A percentile compares a stretch with the other conserved stretches of the same genome.
These are phyloP conservation scores for Drosophila meridionalis DNA, from an alignment of 2,888 invertebrate genomes.

Conservation along the genomic window DNA sequence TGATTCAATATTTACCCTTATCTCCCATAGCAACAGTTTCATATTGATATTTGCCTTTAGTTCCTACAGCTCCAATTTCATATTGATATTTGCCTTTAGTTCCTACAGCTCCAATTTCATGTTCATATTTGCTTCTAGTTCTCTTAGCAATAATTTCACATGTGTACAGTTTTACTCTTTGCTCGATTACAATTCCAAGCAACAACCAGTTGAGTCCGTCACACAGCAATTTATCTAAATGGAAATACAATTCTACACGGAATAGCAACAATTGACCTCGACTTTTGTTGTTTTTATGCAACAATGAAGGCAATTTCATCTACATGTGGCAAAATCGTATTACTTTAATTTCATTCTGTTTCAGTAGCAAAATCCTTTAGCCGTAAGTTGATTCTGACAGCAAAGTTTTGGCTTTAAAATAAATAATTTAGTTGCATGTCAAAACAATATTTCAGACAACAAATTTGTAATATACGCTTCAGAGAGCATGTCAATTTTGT, in stretches of 20 bases:
- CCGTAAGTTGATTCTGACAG: constrained; percentile 1
- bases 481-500: too few species aligned
- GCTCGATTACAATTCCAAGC: not conserved
- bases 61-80: too few species aligned
- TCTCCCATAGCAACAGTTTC: not conserved
- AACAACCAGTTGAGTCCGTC: not conserved
- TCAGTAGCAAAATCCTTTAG: not conserved
- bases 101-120: not conserved
- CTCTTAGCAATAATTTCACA: not conserved
- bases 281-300: not conserved
- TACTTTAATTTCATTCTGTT: not conserved
- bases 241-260: not conserved
- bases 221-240: not conserved
- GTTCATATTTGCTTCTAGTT: not conserved
- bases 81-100: not conserved
- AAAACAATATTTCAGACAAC: constrained; percentile 4
- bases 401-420: not conserved
- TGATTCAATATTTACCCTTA: not conserved
- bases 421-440: constrained; percentile 19
- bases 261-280: not conserved
- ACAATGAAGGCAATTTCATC: not conserved
- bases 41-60: not conserved
- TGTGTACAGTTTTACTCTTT: not conserved
- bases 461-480: not conserved
- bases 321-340: not conserved